These are phyloP conservation scores for Hycleus cichorii DNA, from an alignment of 1,140 invertebrate genomes.

Conservation along the genomic window DNA sequence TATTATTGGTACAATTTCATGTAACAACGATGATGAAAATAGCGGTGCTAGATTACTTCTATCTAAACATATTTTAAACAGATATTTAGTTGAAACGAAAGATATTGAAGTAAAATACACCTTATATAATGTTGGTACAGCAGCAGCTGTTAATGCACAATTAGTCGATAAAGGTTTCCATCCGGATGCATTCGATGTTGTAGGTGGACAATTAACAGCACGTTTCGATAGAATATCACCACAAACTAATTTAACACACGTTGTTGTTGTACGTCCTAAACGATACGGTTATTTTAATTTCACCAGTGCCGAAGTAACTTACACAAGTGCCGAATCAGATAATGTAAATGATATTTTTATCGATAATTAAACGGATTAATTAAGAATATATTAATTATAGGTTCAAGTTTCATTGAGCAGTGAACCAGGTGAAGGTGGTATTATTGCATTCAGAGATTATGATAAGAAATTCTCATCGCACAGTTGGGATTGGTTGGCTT, in stretches of 20 bases:
- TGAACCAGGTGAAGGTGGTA: conserved; percentile 92
- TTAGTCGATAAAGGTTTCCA: conserved; percentile 87
- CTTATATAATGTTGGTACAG: conserved; percentile 75
- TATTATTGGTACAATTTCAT: not conserved
- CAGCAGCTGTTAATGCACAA: conserved; percentile 81
- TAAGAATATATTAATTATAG: conserved; percentile 32
- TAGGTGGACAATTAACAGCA: conserved; percentile 76
- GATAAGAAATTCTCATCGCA: conserved; percentile 98
- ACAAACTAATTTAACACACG: conserved; percentile 88
- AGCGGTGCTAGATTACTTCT: conserved; percentile 65
- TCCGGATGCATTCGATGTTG: conserved; percentile 77
- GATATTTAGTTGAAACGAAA: conserved; percentile 96
- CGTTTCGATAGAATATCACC: conserved; percentile 85
- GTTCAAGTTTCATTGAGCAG: conserved; percentile 83
- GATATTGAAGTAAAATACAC: conserved; percentile 93
- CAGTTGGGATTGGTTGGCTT: conserved; percentile 93
- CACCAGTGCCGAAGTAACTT: conserved; percentile 87
- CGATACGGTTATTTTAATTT: conserved; percentile 96
- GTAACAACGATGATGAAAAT: conserved; percentile 51
- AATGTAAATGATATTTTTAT: conserved; percentile 45
- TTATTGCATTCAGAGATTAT: conserved; percentile 92
- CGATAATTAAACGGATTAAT: no score
- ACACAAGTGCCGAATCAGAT: conserved; percentile 66
- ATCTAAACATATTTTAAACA: conserved; percentile 90
- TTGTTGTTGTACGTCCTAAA: conserved; percentile 82